These are phyloP conservation scores for Coryphaenoides rupestris DNA, from an alignment of 2,113 vertebrate species.

Conservation along the genomic window DNA sequence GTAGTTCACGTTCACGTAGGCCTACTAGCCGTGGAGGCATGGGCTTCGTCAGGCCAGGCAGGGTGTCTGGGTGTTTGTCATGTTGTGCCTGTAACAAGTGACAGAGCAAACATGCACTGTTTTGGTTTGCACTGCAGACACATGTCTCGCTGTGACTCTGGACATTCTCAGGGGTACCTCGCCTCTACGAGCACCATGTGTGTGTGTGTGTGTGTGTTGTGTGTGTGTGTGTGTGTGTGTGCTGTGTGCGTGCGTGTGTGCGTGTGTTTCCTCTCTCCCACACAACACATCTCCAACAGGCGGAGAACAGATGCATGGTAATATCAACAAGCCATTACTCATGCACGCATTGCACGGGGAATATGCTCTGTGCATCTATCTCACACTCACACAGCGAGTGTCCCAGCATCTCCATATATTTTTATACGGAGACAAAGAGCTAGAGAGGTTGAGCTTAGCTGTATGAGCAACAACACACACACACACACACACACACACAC, in stretches of 20 bases:
- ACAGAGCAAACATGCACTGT: conserved; percentile 25
- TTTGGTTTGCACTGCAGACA: conserved; percentile 35
- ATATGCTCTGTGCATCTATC: conserved; percentile 28
- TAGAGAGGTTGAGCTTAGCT: not conserved
- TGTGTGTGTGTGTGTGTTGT: too few species aligned
- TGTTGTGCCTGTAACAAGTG: conserved; percentile 31
- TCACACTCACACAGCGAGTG: too few species aligned
- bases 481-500: too few species aligned
- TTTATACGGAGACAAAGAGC: conserved; percentile 19
- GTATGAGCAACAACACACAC: not conserved
- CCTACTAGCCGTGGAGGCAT: conserved; percentile 29
- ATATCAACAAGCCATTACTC: conserved; percentile 63
- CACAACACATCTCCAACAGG: conserved; percentile 34
- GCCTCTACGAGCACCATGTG: not conserved
- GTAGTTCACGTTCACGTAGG: not conserved
- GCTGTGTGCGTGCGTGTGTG: too few species aligned
- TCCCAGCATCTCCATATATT: too few species aligned
- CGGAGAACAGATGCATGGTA: conserved; percentile 59
- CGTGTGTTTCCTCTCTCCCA: conserved; percentile 12
- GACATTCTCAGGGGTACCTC: conserved; percentile 49
- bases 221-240: too few species aligned
- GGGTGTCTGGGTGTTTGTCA: conserved; percentile 49
- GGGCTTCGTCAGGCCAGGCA: conserved; percentile 48
- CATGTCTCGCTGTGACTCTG: conserved; percentile 48
- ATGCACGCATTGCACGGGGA: conserved; percentile 52